Evolutionary conservation across 2,888 invertebrate species (phyloP).

Genomic region (Athetis lepigone): DNA sequence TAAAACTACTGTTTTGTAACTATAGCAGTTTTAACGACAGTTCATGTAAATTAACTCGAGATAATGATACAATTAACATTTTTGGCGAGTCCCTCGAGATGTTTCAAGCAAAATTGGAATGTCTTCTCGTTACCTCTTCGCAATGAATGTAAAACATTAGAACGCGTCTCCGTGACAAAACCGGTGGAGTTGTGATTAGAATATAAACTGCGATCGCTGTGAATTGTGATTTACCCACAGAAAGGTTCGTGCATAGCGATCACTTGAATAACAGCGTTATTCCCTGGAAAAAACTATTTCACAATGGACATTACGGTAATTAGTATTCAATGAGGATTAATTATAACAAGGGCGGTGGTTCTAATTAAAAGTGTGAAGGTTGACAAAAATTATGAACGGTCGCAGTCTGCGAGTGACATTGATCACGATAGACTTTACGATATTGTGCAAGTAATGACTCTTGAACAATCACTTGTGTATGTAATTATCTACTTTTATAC

Average conservation of each 20-base stretch:
- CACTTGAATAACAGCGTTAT: constrained; percentile 28
- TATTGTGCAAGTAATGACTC: constrained; percentile 50
- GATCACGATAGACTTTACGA: constrained; percentile 48
- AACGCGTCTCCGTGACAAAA: constrained; percentile 47
- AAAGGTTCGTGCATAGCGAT: constrained; percentile 45
- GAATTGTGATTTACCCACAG: constrained; percentile 32
- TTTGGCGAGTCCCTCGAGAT: constrained; percentile 10
- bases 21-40: constrained; percentile 23
- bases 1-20: constrained; percentile 40
- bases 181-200: constrained; percentile 51
- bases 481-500: constrained; percentile 38
- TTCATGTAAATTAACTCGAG: constrained; percentile 23
- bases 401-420: constrained; percentile 61
- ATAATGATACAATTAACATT: constrained; percentile 40
- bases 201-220: constrained; percentile 45
- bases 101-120: constrained; percentile 28
- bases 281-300: constrained; percentile 38
- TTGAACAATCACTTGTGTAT: constrained; percentile 39
- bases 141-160: constrained; percentile 53
- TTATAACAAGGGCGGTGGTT: constrained; percentile 51
- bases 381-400: constrained; percentile 70
- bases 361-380: constrained; percentile 67
- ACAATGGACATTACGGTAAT: constrained; percentile 54
- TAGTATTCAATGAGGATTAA: constrained; percentile 49
- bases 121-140: constrained; percentile 20